Evolutionary conservation across 2,113 vertebrate species (phyloP), one percentile per base, ranked within the genome.

Genomic region (Tamias sibiricus): DNA sequence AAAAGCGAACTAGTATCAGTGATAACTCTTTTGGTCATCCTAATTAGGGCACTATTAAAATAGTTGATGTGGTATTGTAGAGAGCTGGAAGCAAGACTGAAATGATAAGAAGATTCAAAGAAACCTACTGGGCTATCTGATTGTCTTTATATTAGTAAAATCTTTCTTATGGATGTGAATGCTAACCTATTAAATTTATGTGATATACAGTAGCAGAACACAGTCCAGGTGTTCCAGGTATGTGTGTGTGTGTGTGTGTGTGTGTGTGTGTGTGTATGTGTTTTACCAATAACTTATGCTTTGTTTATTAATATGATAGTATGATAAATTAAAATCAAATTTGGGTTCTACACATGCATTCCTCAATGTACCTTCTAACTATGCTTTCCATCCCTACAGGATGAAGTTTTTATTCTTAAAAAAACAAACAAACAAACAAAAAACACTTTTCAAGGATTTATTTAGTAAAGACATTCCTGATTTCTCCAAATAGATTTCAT

Each of bases 371-470:
- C 12, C 8, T 69, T 92, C 8, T 83, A 93, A 52, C 40, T 83
- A 42, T 79, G 49, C 22, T 8, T 32, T 49, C 44, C 35, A 49
- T 68, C 54, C 72, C 35, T 35, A 59, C 40, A 26, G 49, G 76
- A 1, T 32, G 35, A 92, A 87, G 4, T 37, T 71, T 59, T 77
- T 86, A 90, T 77, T 72, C 54, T 30, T 66, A n/a, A 77, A 90
- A 85, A 95, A 84, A 19, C 57, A 7, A 30, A 17, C 93, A 90
- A 80, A n/a, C n/a, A n/a, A n/a, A n/a, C n/a, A n/a, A n/a, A n/a
- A n/a, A n/a, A n/a, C n/a, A n/a, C n/a, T n/a, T 88, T 20, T 81
- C 13, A 81, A 92, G 47, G 32, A 77, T 66, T 79, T 92, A 59
- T 59, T 37, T 19, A 77, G 42, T 32, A 52, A 92, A 72, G 26